Evolutionary conservation across 2,888 invertebrate species (phyloP).

Genomic region (Hetaerina titia): DNA sequence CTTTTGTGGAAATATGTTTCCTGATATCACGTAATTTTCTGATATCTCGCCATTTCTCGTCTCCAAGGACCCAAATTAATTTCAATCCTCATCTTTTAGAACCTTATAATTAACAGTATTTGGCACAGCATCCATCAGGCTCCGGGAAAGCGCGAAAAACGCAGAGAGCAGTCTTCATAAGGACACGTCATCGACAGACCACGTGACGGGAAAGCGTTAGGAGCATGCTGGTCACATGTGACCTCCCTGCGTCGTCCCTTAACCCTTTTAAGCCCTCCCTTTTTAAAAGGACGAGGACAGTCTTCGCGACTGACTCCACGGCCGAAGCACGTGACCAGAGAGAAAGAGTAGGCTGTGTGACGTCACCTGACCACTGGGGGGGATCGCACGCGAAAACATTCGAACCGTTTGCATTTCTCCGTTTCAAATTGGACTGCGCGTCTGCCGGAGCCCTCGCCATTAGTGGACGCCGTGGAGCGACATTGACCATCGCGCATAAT

Average conservation of each 20-base stretch:
- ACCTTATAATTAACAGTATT: too few species aligned
- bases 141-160: too few species aligned
- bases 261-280: constrained; percentile 1
- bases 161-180: too few species aligned
- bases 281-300: background rate
- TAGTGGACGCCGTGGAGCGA: background rate
- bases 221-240: background rate
- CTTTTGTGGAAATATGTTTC: too few species aligned
- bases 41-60: too few species aligned
- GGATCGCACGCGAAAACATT: background rate
- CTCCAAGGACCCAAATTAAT: too few species aligned
- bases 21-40: too few species aligned
- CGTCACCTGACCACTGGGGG: background rate
- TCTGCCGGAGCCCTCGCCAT: background rate
- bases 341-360: background rate
- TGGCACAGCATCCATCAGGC: too few species aligned
- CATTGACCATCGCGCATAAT: background rate
- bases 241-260: background rate
- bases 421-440: constrained; percentile 1
- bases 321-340: background rate
- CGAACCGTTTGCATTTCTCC: constrained; percentile 5
- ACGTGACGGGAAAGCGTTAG: background rate
- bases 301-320: background rate
- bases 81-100: too few species aligned
- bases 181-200: background rate